These are phyloP conservation scores for Pterois miles DNA, from an alignment of 2,797 vertebrate genomes.

Conservation along the genomic window DNA sequence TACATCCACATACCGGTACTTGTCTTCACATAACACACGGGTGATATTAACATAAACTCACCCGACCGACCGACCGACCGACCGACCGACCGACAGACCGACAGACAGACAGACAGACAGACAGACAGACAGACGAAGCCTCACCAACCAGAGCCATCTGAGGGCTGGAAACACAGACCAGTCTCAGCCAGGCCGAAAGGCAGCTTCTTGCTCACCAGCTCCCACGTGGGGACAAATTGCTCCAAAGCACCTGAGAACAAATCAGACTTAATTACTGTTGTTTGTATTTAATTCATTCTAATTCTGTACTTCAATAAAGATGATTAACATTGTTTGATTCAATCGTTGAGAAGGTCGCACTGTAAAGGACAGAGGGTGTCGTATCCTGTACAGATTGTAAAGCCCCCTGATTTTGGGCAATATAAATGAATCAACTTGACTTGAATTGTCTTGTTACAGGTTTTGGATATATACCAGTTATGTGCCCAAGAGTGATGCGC, in stretches of 20 bases:
- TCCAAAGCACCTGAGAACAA: slow-evolving; percentile 86
- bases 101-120: not conserved
- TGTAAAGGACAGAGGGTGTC: too few relatives aligned
- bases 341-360: too few relatives aligned
- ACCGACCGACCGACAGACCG: too few relatives aligned
- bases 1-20: not conserved
- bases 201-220: slow-evolving; percentile 89
- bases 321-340: not conserved
- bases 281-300: not conserved
- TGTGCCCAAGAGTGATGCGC: not conserved
- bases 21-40: not conserved
- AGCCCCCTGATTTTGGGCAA: too few relatives aligned
- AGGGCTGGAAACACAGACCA: slow-evolving; percentile 88
- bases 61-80: too few relatives aligned
- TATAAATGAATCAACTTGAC: too few relatives aligned
- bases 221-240: slow-evolving; percentile 84
- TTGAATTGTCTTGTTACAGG: not conserved
- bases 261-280: not conserved
- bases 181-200: slow-evolving; percentile 93
- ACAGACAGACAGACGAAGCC: slow-evolving; percentile 39
- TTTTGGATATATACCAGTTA: not conserved
- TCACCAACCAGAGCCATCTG: slow-evolving; percentile 77
- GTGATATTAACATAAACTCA: not conserved
- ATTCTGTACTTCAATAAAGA: not conserved
- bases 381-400: too few relatives aligned